Conservation (phyloP, 2,113 vertebrate genomes). For the human (Homo sapiens) region DNA sequence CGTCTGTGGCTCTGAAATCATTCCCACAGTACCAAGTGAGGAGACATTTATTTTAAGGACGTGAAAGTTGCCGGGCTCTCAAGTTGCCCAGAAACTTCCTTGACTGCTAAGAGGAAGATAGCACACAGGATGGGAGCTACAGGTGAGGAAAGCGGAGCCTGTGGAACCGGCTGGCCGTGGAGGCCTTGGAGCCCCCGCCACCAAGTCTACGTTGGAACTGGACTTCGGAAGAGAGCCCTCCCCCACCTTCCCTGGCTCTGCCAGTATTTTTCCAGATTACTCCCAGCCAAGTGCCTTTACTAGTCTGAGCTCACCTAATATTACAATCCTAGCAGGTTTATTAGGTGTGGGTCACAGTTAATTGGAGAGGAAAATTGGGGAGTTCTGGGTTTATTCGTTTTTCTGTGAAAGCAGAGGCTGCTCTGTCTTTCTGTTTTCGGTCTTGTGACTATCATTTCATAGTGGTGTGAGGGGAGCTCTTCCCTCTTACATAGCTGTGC, state of each 20-base stretch:
- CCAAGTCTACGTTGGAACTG: neutral
- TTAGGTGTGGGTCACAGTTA: constrained; percentile 65
- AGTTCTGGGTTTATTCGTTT: constrained; percentile 67
- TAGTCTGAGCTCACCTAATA: constrained; percentile 57
- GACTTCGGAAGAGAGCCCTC: neutral
- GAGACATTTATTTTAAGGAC: constrained; percentile 17
- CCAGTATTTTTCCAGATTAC: constrained; percentile 53
- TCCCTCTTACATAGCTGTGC: neutral
- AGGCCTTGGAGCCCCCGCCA: no score
- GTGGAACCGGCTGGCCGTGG: neutral
- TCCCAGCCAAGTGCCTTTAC: constrained; percentile 52
- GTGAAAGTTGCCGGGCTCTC: neutral
- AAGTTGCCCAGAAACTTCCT: neutral
- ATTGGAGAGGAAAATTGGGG: constrained; percentile 71
- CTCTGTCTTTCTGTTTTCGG: neutral
- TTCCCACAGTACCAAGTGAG: neutral
- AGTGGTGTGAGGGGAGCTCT: neutral
- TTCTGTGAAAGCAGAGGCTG: constrained; percentile 72
- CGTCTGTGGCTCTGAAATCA: neutral
- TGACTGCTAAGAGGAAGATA: neutral
- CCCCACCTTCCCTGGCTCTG: neutral
- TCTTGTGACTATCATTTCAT: neutral
- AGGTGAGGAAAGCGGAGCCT: neutral
- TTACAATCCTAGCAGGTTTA: constrained; percentile 57
- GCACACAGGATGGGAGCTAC: neutral